Conservation (phyloP, 2,797 vertebrate genomes). For the Eulemur mongoz region DNA sequence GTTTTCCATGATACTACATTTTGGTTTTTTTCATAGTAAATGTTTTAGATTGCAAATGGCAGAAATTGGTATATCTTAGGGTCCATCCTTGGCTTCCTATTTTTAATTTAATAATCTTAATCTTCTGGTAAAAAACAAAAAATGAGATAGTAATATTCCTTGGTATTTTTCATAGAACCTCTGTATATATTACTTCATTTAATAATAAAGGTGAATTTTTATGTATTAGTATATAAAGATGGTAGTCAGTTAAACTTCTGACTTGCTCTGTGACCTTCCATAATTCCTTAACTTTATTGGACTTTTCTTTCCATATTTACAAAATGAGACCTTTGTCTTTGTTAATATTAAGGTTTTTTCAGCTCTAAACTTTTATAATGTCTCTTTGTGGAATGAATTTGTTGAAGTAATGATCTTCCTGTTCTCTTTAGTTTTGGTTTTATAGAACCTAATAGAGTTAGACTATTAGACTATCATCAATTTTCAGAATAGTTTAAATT, state of each 20-base stretch:
- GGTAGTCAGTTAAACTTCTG: not conserved
- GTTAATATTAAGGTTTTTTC: not conserved
- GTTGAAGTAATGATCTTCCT: not conserved
- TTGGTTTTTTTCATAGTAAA: not conserved
- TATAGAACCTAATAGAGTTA: not conserved
- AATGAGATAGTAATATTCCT: not conserved
- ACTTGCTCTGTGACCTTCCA: not conserved
- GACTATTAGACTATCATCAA: not conserved
- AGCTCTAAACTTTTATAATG: not conserved
- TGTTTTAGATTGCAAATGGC: not conserved
- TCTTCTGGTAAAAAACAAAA: slow-evolving; percentile 36
- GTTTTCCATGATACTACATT: not conserved
- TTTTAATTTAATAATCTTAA: slow-evolving; percentile 24
- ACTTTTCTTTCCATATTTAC: not conserved
- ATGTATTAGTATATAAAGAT: slow-evolving; percentile 14
- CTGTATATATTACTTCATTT: not conserved
- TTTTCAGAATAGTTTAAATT: not conserved
- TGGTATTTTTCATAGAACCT: not conserved
- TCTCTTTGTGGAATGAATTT: slow-evolving; percentile 7
- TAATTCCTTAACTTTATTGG: not conserved
- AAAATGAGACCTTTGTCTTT: slow-evolving; percentile 30
- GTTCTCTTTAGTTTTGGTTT: not conserved
- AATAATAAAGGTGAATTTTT: not conserved
- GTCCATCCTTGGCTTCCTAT: not conserved
- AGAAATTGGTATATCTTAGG: not conserved